These are phyloP conservation scores for Trachymyrmex cornetzi DNA, from an alignment of 1,140 invertebrate genomes.

Conservation along the genomic window DNA sequence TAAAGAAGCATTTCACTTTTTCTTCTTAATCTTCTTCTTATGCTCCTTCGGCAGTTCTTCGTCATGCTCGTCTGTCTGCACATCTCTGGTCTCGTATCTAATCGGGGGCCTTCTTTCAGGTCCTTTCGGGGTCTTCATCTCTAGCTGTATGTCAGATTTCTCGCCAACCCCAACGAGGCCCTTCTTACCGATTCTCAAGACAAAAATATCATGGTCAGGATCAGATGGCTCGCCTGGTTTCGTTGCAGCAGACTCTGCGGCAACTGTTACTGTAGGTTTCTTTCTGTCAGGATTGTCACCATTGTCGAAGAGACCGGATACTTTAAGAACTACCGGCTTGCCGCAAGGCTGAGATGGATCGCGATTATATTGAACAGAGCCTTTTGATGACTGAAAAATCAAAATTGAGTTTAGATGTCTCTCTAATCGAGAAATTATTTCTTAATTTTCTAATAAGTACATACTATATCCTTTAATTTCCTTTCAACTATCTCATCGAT, in stretches of 20 bases:
- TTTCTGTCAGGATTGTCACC: conserved; percentile 59
- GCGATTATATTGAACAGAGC: conserved; percentile 75
- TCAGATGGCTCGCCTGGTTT: conserved; percentile 39
- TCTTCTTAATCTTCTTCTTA: conserved; percentile 41
- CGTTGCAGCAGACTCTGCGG: conserved; percentile 65
- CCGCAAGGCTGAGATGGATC: conserved; percentile 77
- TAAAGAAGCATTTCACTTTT: not conserved
- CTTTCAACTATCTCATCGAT: not conserved
- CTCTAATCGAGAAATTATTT: not conserved
- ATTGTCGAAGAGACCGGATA: conserved; percentile 77
- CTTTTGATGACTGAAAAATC: conserved; percentile 16
- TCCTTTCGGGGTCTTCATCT: conserved; percentile 84
- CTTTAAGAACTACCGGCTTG: conserved; percentile 83
- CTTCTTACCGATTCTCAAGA: conserved; percentile 85
- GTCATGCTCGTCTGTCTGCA: conserved; percentile 77
- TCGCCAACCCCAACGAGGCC: conserved; percentile 82
- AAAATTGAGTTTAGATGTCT: not conserved
- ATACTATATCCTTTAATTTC: not conserved
- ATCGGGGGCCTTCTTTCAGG: conserved; percentile 80
- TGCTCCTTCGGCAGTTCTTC: not conserved
- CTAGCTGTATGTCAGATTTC: conserved; percentile 84
- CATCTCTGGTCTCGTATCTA: conserved; percentile 82
- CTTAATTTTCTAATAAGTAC: not conserved
- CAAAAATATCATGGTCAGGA: conserved; percentile 82
- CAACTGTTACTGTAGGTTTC: conserved; percentile 78